phyloP scores from a whole-genome alignment of 2,888 invertebrate species.

The Megamerina dolium region DNA sequence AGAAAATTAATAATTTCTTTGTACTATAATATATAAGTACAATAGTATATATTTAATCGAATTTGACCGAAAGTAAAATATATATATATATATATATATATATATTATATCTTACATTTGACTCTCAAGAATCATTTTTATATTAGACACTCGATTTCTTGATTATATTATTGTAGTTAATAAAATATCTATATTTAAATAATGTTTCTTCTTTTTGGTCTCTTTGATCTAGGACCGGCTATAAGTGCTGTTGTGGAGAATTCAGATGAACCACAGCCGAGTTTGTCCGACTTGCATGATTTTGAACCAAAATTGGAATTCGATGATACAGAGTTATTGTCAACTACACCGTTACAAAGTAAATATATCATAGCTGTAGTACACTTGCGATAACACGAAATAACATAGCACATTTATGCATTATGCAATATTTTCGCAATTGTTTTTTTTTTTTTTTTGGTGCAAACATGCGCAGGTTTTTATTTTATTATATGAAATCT shows the following conservation, averaged over 20 bases:
- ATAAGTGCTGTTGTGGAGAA: slow-evolving; percentile 50
- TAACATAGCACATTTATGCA: too few relatives aligned
- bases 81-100: too few relatives aligned
- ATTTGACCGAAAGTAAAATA: too few relatives aligned
- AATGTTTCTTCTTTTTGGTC: slow-evolving; percentile 20
- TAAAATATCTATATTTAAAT: slow-evolving; percentile 21
- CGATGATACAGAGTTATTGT: slow-evolving; percentile 85
- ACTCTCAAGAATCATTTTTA: too few relatives aligned
- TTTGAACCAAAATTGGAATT: slow-evolving; percentile 61
- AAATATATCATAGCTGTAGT: slow-evolving; percentile 36
- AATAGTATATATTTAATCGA: too few relatives aligned
- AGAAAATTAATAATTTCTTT: too few relatives aligned
- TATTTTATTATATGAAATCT: too few relatives aligned
- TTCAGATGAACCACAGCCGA: slow-evolving; percentile 74
- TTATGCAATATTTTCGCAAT: not conserved
- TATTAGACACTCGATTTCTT: too few relatives aligned
- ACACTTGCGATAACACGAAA: not conserved
- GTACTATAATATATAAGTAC: too few relatives aligned
- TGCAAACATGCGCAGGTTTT: too few relatives aligned
- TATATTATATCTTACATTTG: too few relatives aligned
- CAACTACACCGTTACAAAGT: slow-evolving; percentile 65
- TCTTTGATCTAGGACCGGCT: slow-evolving; percentile 37
- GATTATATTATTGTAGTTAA: too few relatives aligned
- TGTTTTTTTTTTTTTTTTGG: not conserved
- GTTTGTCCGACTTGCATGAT: slow-evolving; percentile 85